Base-by-base conservation (phyloP, 2,888 invertebrate genomes). In the Galerucella calmariensis region DNA sequence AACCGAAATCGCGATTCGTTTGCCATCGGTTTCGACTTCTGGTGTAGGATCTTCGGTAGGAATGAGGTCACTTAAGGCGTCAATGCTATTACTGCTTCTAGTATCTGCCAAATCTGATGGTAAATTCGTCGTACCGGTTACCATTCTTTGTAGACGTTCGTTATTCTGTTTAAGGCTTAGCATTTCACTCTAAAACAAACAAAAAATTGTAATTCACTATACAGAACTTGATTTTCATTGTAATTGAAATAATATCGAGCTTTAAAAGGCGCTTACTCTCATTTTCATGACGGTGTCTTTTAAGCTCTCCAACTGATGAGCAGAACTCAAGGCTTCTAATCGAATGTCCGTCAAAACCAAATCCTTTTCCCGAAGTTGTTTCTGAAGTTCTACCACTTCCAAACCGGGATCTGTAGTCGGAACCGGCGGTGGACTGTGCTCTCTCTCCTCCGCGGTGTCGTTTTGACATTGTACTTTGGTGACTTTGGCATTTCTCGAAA, bases 201-300 rank as follows among this genome's bases (percentile, higher is more conserved):
- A 72, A 70, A 70, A 73, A 72, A 73, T 48, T 11, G 11, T 8
- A 35, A 35, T 35, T 35, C 35, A 35, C 35, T 35, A 27, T 27
- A 27, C 2, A 27, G 27, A 27, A 27, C 27, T 27, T 27, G 27
- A 35, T 5, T 35, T 35, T 35, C 4, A 35, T 35, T 35, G 35
- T 35, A 35, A 8, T 35, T 35, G 35, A 35, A 35, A 5, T 35
- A 35, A 35, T 35, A 35, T 35, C 35, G 35, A 5, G 5, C 35
- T 35, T 35, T 35, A 35, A 35, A 27, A 27, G 27, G 2, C 27
- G 35, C 8, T 87, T 88, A 96, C 96, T 90, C 97, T 94, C 96
- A 99, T 97, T 88, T 97, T 97, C 87, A 95, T 96, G 84, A 99
- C 97, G 68, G 97, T 97, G 85, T 99, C 99, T 86, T 97, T 95